Conservation (phyloP, 2,888 invertebrate species). For the Drosophila kanekoi region DNA sequence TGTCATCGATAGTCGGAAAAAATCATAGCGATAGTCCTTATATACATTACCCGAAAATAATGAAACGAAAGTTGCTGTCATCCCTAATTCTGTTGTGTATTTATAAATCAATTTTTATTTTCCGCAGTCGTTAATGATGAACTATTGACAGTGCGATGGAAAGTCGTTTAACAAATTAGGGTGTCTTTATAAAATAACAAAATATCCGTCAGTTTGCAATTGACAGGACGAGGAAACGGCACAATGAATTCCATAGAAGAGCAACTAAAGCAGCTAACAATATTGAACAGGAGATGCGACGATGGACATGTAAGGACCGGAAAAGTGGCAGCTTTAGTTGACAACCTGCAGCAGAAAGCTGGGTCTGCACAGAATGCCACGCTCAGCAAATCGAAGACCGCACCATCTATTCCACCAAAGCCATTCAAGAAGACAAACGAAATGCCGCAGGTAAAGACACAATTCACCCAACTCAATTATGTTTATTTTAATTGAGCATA, state of each 20-base stretch:
- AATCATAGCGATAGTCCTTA: no score
- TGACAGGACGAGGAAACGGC: neutral
- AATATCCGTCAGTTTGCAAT: neutral
- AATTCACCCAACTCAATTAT: no score
- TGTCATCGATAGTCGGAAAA: no score
- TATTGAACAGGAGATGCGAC: constrained; percentile 85
- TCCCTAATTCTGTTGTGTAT: neutral
- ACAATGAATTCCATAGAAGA: constrained; percentile 89
- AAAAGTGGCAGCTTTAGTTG: constrained; percentile 46
- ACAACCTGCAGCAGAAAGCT: constrained; percentile 46
- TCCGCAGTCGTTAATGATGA: neutral
- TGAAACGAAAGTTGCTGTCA: neutral
- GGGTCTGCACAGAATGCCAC: constrained; percentile 45
- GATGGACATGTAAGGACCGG: constrained; percentile 36
- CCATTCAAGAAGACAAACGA: constrained; percentile 87
- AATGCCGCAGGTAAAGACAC: constrained; percentile 85
- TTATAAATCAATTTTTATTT: neutral
- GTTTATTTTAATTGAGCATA: neutral
- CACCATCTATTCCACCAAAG: constrained; percentile 93
- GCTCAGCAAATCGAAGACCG: constrained; percentile 87
- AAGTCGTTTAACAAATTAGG: neutral
- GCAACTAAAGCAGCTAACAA: constrained; percentile 89
- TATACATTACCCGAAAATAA: neutral
- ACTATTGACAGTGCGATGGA: neutral
- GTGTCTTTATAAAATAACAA: neutral